phyloP scores from a whole-genome alignment of 1,140 invertebrate genomes.

The Euura saliciscinereae region DNA sequence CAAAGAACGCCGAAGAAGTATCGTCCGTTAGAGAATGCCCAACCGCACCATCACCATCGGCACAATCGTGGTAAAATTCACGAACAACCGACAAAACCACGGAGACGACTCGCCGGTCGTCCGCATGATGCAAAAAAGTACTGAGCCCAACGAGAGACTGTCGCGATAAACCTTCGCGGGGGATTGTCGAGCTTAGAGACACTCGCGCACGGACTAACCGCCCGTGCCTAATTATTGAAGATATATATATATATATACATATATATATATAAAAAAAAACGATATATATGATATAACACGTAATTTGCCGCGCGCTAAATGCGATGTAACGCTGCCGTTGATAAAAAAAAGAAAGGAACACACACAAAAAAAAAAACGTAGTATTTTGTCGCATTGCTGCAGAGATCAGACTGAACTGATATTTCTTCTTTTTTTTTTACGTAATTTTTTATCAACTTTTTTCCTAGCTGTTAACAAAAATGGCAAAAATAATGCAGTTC shows the following conservation, averaged over 20 bases:
- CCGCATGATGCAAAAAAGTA: slow-evolving; percentile 49
- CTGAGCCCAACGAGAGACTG: slow-evolving; percentile 58
- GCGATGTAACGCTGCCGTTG: too few relatives aligned
- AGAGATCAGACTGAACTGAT: not conserved
- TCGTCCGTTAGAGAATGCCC: slow-evolving; percentile 28
- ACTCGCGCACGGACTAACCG: not conserved
- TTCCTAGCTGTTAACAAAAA: too few relatives aligned
- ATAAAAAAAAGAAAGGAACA: too few relatives aligned
- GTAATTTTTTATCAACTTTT: not conserved
- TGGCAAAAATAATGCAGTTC: too few relatives aligned
- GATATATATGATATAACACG: too few relatives aligned
- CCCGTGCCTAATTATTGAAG: not conserved
- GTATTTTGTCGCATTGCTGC: not conserved
- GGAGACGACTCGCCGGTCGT: slow-evolving; percentile 47
- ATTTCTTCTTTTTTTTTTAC: not conserved
- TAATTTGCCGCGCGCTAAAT: too few relatives aligned
- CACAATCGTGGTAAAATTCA: slow-evolving; percentile 52
- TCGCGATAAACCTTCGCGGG: slow-evolving; percentile 32
- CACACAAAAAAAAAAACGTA: too few relatives aligned
- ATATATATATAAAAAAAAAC: not conserved
- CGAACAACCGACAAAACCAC: slow-evolving; percentile 25
- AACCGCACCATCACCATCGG: slow-evolving; percentile 42
- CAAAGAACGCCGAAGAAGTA: slow-evolving; percentile 42
- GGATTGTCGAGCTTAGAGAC: not conserved
- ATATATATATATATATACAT: not conserved